Evolutionary conservation across 2,113 vertebrate species (phyloP).

Genomic region (Emydura subglobosa): DNA sequence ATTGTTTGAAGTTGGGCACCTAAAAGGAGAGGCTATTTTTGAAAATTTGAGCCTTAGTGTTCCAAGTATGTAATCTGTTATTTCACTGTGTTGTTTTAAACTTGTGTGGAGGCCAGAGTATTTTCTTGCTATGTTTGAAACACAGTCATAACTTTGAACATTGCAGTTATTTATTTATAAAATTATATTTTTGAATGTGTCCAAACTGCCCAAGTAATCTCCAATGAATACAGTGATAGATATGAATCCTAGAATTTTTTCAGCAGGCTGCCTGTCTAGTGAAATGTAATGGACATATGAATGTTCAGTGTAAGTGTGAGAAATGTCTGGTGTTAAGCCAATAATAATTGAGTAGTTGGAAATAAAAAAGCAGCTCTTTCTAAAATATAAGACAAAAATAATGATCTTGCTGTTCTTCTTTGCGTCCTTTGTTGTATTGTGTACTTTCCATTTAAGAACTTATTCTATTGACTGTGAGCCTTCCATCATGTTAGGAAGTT

Average conservation of each 20-base stretch:
- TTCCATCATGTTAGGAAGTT: slow-evolving; percentile 20
- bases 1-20: slow-evolving; percentile 4
- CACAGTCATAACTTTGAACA: slow-evolving; percentile 21
- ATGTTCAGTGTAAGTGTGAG: too few species aligned
- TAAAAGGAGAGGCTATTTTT: slow-evolving; percentile 43
- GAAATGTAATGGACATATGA: too few species aligned
- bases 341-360: slow-evolving; percentile 60
- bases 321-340: slow-evolving; percentile 55
- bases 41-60: slow-evolving; percentile 16
- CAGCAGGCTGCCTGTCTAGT: slow-evolving; percentile 68
- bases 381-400: slow-evolving; percentile 26
- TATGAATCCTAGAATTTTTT: slow-evolving; percentile 36
- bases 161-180: slow-evolving; percentile 48
- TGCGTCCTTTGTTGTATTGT: slow-evolving; percentile 52
- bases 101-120: slow-evolving; percentile 51
- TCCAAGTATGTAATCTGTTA: slow-evolving; percentile 14
- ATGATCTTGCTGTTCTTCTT: slow-evolving; percentile 20
- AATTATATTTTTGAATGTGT: slow-evolving; percentile 59
- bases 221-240: slow-evolving; percentile 32
- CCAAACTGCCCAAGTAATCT: slow-evolving; percentile 62
- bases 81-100: neutral
- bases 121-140: slow-evolving; percentile 63
- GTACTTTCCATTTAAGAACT: slow-evolving; percentile 31
- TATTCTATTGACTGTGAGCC: neutral
- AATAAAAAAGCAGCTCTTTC: slow-evolving; percentile 44